phyloP scores from a whole-genome alignment of 2,113 vertebrate genomes.

The Nerophis lumbriciformis region DNA sequence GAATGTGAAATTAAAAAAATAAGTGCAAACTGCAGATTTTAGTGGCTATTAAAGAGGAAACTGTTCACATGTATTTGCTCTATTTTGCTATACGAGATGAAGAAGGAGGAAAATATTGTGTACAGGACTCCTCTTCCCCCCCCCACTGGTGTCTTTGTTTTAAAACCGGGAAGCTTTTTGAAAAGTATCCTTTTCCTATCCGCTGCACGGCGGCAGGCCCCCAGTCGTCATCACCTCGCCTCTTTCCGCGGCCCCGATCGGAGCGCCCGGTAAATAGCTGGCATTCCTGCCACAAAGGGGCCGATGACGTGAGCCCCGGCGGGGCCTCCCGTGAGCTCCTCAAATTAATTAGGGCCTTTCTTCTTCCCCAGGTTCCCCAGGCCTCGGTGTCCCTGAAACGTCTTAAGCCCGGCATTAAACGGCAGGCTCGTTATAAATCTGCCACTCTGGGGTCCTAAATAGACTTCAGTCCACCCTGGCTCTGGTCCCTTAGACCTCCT shows the following conservation, averaged over 20 bases:
- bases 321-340: conserved; percentile 59
- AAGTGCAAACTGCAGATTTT: no score
- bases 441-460: conserved; percentile 51
- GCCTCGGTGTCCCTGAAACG: conserved; percentile 56
- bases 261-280: conserved; percentile 70
- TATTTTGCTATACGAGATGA: no score
- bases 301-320: conserved; percentile 69
- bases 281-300: conserved; percentile 75
- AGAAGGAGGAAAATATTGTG: neutral
- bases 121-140: conserved; percentile 56
- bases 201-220: conserved; percentile 40
- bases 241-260: conserved; percentile 56
- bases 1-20: no score
- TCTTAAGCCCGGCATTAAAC: conserved; percentile 63
- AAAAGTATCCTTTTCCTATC: conserved; percentile 79
- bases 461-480: conserved; percentile 35
- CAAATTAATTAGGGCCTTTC: conserved; percentile 77
- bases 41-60: no score
- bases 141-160: conserved; percentile 61
- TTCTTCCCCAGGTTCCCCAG: conserved; percentile 31
- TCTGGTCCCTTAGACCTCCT: conserved; percentile 35
- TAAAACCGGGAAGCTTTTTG: conserved; percentile 76
- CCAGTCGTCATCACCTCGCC: conserved; percentile 76
- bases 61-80: no score
- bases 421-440: conserved; percentile 58